Evolutionary conservation across 2,797 vertebrate genomes (phyloP), one percentile per base, ranked within the genome.

Genomic region (Artibeus jamaicensis): DNA sequence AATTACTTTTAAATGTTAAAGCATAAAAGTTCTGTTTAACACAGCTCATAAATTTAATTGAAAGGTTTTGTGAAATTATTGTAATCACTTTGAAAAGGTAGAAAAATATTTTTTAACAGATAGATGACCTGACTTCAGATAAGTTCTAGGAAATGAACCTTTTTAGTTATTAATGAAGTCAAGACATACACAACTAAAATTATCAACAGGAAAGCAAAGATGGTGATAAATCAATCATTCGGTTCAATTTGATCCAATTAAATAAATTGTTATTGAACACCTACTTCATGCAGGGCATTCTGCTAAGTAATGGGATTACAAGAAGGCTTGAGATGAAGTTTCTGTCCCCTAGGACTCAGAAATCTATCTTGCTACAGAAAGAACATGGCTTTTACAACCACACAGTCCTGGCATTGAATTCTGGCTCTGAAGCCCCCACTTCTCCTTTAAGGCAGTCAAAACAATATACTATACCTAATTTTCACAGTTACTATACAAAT

Each of bases 1-100:
- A 26, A 37, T 77, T 77, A 78, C 15, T 93, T 94, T 90, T 87
- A 96, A 97, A 62, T 14, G 86, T 84, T 70, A 74, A 93, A 86
- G 71, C 2, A 29, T 84, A 39, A 73, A 95, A 81, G 24, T 62
- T 67, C 44, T 76, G 55, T 71, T 94, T 87, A 90, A 93, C 24
- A 57, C 29, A 94, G 29, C 9, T 87, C 44, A 74, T 71, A 50
- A 93, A 76, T 76, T 96, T 82, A 91, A 85, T 74, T 79, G n/a
- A 37, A 90, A 74, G 3, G 18, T 81, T 83, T 91, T 87, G 1
- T 46, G 46, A 89, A 95, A 89, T 79, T 86, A 22, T 86, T 84
- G 9, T 73, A 84, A 78, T 48, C 34, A 71, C 44, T 94, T 87
- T 55, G 24, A 57, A 96, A 93, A 85, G 11, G 0, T 79, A 55